Base-by-base conservation (phyloP, 2,797 vertebrate species). In the Enteromius paludinosus region DNA sequence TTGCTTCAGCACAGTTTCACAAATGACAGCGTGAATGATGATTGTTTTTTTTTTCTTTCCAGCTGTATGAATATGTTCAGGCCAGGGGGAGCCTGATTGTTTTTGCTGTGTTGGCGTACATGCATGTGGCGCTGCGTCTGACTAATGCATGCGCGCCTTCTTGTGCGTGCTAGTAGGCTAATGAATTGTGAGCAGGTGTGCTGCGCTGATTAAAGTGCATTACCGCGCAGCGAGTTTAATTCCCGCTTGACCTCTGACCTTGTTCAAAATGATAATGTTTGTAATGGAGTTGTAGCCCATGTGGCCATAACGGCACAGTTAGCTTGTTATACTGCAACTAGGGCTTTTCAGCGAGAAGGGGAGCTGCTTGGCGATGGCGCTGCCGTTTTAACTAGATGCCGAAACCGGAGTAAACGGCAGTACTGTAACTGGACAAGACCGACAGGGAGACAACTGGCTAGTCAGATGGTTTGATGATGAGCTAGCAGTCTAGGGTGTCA, bases 241-340 rank as follows among this genome's bases (percentile, higher is more conserved):
- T 95, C 94, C 93, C 93, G 90, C 92, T 93, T 90, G 93, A 93
- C 91, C 92, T 93, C 85, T 93, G 92, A 93, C 93, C 93, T 91
- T 91, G 93, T 94, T 94, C 94, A 94, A 95, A 95, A 96, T 95
- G 92, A 93, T 95, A 96, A 96, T 95, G 92, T 95, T 95, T 92
- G 92, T 95, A 96, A 96, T 95, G 92, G 92, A 35, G 82, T 93
- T 90, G 64, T 86, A 47, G 90, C 86, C 93, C 89, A 85, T 90
- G 70, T 75, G 70, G 49, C 70, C 33, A 69, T 86, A 68, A 86
- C 64, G 4, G 28, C 3, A 3, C 4, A 38, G n/a, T 15, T 81
- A 23, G 30, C 41, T 25, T 65, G 35, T 23, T 41, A 11, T 25
- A 17, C 33, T 3, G 61, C 28, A 66, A 30, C 28, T 59, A 70